These are phyloP conservation scores for Agonum fuliginosum DNA, from an alignment of 2,888 invertebrate species.

Conservation along the genomic window DNA sequence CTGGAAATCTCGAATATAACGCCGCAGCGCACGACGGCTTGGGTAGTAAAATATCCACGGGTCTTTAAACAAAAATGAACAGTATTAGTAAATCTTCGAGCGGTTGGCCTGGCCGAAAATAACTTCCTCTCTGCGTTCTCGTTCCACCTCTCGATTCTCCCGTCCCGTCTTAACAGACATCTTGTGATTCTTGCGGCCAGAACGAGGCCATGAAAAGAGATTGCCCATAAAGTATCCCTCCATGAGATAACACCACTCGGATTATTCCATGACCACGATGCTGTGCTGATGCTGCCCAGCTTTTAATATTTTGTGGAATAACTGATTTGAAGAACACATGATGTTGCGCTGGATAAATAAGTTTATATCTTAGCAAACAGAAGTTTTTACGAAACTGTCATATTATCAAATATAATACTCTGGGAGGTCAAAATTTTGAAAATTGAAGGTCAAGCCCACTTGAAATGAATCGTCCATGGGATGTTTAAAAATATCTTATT, in stretches of 20 bases:
- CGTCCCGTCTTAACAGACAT: constrained; percentile 38
- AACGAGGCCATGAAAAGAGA: constrained; percentile 67
- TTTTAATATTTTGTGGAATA: constrained; percentile 41
- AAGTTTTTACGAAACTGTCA: too few relatives aligned
- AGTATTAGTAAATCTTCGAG: constrained; percentile 29
- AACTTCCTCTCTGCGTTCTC: too few relatives aligned
- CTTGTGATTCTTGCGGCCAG: constrained; percentile 59
- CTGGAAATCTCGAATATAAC: constrained; percentile 16
- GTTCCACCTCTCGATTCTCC: constrained; percentile 6
- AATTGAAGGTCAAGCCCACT: too few relatives aligned
- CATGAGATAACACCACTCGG: constrained; percentile 35
- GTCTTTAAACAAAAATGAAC: constrained; percentile 38
- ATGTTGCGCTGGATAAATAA: too few relatives aligned
- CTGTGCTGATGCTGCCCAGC: neutral
- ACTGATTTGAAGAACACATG: constrained; percentile 38
- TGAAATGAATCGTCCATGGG: too few relatives aligned
- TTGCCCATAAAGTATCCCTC: constrained; percentile 66
- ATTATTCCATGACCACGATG: constrained; percentile 15
- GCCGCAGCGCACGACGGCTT: neutral
- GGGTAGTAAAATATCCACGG: constrained; percentile 27
- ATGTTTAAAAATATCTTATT: too few relatives aligned
- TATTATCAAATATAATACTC: too few relatives aligned
- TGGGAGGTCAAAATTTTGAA: too few relatives aligned
- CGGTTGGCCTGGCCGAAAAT: constrained; percentile 15
- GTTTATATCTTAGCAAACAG: too few relatives aligned